phyloP scores from a whole-genome alignment of 2,113 vertebrate species.

The Chauna torquata region DNA sequence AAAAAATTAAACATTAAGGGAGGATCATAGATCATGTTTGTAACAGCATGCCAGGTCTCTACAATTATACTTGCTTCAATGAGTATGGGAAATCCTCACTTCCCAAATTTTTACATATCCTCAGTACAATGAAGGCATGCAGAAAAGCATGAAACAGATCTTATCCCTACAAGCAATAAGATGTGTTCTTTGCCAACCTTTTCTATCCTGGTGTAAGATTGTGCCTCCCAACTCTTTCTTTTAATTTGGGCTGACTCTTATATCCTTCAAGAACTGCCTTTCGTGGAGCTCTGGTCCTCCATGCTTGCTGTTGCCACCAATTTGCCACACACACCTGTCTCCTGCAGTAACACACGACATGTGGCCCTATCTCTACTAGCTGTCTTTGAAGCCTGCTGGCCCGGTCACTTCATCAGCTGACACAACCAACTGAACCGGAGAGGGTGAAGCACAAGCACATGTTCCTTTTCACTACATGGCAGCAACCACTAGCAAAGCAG shows the following conservation, averaged over 20 bases:
- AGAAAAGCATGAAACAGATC: neutral
- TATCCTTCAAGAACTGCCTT: neutral
- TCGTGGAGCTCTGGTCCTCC: neutral
- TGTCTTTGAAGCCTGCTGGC: neutral
- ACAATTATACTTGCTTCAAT: neutral
- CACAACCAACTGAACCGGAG: neutral
- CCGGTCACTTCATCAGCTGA: neutral
- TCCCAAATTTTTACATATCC: neutral
- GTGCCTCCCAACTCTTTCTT: neutral
- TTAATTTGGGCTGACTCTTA: neutral
- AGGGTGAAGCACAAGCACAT: neutral
- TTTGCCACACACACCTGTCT: rapidly evolving
- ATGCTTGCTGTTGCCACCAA: neutral
- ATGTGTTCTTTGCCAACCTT: neutral
- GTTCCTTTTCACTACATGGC: neutral
- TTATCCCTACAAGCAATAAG: neutral
- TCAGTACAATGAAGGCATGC: neutral
- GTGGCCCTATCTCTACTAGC: too few relatives aligned
- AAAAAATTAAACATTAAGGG: neutral
- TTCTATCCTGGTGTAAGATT: neutral
- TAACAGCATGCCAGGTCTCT: neutral
- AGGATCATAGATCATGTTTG: neutral
- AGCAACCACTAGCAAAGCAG: neutral
- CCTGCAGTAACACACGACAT: rapidly evolving
- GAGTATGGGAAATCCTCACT: neutral